These are phyloP conservation scores for Phrynocephalus versicolor DNA, from an alignment of 2,113 vertebrate species.

Conservation along the genomic window DNA sequence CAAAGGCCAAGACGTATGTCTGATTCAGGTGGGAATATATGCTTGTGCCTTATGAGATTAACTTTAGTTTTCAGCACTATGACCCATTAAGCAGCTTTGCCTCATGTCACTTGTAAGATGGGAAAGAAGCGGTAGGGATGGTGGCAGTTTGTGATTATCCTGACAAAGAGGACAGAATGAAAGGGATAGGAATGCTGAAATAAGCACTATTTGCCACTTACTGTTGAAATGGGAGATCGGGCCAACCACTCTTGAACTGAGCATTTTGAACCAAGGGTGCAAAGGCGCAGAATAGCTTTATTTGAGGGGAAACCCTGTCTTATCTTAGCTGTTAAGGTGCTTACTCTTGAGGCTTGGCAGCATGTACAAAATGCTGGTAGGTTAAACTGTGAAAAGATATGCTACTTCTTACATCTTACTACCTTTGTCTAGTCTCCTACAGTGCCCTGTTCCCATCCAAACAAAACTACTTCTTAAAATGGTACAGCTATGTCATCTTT, in stretches of 20 bases:
- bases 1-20: slow-evolving; percentile 14
- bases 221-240: slow-evolving; percentile 22
- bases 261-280: not conserved
- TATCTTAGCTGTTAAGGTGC: slow-evolving; percentile 18
- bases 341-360: slow-evolving; percentile 17
- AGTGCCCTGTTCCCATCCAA: not conserved
- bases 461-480: not conserved
- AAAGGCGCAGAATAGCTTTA: not conserved
- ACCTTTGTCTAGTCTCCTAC: not conserved
- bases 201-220: slow-evolving; percentile 20
- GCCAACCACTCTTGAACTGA: not conserved
- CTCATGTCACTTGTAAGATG: slow-evolving; percentile 26
- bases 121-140: slow-evolving; percentile 23
- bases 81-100: slow-evolving; percentile 40
- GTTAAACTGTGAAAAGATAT: slow-evolving; percentile 7
- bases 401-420: not conserved
- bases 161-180: slow-evolving; percentile 25
- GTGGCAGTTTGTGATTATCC: slow-evolving; percentile 33
- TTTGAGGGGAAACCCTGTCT: not conserved
- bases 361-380: not conserved
- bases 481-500: not conserved
- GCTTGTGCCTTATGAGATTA: slow-evolving; percentile 30
- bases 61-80: slow-evolving; percentile 34
- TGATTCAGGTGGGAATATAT: slow-evolving; percentile 38
- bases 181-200: slow-evolving; percentile 10